Evolutionary conservation across 2,888 invertebrate genomes (phyloP).

Genomic region (Tetranychus truncatus): DNA sequence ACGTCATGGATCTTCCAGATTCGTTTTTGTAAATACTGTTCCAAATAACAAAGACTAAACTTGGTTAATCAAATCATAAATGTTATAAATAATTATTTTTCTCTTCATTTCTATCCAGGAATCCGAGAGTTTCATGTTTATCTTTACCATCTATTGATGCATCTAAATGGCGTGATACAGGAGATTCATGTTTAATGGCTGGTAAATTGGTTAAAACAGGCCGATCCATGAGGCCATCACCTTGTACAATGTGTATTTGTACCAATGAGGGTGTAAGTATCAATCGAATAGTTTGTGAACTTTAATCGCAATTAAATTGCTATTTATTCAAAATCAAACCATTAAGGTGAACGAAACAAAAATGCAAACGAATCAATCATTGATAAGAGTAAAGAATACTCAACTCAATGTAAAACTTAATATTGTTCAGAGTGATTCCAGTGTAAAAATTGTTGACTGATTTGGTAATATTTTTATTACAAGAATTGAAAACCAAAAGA

Average conservation of each 20-base stretch:
- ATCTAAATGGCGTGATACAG: slow-evolving; percentile 57
- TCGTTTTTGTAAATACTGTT: slow-evolving; percentile 49
- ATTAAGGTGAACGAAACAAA: too few relatives aligned
- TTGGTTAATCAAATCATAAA: not conserved
- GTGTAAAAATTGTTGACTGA: too few relatives aligned
- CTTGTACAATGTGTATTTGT: slow-evolving; percentile 39
- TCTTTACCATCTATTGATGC: slow-evolving; percentile 61
- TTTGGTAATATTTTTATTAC: too few relatives aligned
- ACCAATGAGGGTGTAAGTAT: slow-evolving; percentile 38
- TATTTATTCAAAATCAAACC: too few relatives aligned
- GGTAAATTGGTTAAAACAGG: slow-evolving; percentile 34
- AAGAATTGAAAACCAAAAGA: too few relatives aligned
- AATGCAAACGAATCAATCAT: too few relatives aligned
- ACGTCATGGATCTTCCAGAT: slow-evolving; percentile 72
- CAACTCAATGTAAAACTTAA: too few relatives aligned
- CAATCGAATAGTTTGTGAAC: not conserved
- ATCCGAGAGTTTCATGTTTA: slow-evolving; percentile 65
- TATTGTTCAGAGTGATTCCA: too few relatives aligned
- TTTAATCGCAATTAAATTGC: not conserved
- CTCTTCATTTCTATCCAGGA: slow-evolving; percentile 36
- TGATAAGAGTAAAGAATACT: too few relatives aligned
- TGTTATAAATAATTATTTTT: not conserved
- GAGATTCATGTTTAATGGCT: slow-evolving; percentile 33
- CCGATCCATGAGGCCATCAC: slow-evolving; percentile 34
- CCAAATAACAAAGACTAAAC: not conserved